phyloP scores from a whole-genome alignment of 2,113 vertebrate genomes.

The Podocnemis expansa region DNA sequence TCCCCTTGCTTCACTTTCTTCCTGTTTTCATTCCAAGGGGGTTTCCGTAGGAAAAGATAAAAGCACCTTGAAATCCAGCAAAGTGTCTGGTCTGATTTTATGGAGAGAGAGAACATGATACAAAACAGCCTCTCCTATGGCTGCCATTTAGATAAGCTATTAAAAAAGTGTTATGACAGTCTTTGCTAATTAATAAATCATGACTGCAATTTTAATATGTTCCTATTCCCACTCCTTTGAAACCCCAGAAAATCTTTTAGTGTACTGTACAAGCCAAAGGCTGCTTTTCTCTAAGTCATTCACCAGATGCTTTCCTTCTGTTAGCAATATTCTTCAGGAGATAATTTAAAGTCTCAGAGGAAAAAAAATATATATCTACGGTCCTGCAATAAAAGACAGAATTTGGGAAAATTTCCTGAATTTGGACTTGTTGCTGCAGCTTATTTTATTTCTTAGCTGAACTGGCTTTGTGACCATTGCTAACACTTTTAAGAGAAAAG shows the following conservation, averaged over 20 bases:
- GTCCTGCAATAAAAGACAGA: constrained; percentile 14
- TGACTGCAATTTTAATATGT: constrained; percentile 49
- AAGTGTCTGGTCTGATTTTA: constrained; percentile 40
- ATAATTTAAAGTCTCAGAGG: constrained; percentile 26
- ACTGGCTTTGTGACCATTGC: not conserved
- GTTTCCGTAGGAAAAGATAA: constrained; percentile 51
- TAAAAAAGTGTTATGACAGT: constrained; percentile 46
- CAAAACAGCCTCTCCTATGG: constrained; percentile 10
- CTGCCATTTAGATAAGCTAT: constrained; percentile 16
- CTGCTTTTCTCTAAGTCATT: not conserved
- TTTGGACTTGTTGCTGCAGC: constrained; percentile 5
- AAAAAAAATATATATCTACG: constrained; percentile 33
- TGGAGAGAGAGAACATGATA: constrained; percentile 38
- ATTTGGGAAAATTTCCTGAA: constrained; percentile 36
- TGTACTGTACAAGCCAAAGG: not conserved
- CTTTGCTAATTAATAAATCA: constrained; percentile 56
- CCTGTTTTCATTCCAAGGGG: constrained; percentile 23
- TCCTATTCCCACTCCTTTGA: not conserved
- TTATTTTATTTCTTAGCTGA: not conserved
- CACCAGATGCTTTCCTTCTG: constrained; percentile 35
- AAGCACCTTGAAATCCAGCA: constrained; percentile 39
- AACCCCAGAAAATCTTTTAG: not conserved
- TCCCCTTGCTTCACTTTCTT: constrained; percentile 51
- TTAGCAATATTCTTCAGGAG: constrained; percentile 23
- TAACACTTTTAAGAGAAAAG: not conserved